phyloP scores from a whole-genome alignment of 2,113 vertebrate species.

The Rhea americana region DNA sequence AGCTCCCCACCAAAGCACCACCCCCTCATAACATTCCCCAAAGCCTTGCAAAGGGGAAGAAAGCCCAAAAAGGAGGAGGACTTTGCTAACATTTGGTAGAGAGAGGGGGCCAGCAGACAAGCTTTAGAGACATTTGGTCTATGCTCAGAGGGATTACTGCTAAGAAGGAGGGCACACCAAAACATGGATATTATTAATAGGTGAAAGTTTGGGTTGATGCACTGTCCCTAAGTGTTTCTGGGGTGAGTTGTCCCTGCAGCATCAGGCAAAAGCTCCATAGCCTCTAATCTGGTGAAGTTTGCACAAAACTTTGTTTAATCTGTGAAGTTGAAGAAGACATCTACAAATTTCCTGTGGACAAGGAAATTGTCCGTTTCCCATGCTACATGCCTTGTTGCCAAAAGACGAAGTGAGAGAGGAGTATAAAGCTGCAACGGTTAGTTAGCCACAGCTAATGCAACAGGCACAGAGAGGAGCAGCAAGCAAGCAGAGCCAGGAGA shows the following conservation, averaged over 20 bases:
- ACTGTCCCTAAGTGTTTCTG: rapidly evolving
- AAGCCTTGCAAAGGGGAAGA: background rate
- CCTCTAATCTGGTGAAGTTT: background rate
- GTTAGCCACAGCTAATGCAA: background rate
- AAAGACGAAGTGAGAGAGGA: background rate
- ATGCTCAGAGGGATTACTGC: background rate
- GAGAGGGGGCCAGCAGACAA: background rate
- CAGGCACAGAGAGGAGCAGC: background rate
- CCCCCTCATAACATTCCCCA: background rate
- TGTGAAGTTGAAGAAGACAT: background rate
- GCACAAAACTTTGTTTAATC: background rate
- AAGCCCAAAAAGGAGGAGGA: background rate
- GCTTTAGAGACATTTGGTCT: background rate
- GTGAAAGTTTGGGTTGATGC: background rate
- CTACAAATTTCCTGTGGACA: background rate
- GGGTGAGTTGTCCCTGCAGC: background rate
- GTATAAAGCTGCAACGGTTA: background rate
- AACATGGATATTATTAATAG: background rate
- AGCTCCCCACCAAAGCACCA: background rate
- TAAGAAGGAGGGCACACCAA: background rate
- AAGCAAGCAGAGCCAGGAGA: background rate
- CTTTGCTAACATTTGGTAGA: background rate
- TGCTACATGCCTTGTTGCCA: background rate
- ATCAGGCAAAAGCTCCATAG: background rate
- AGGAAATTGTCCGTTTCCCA: background rate